Percentiles rank a stretch among this genome's conserved stretches.
Evolutionary conservation across 2,888 invertebrate species (phyloP).

Genomic region (Phengaris arion): DNA sequence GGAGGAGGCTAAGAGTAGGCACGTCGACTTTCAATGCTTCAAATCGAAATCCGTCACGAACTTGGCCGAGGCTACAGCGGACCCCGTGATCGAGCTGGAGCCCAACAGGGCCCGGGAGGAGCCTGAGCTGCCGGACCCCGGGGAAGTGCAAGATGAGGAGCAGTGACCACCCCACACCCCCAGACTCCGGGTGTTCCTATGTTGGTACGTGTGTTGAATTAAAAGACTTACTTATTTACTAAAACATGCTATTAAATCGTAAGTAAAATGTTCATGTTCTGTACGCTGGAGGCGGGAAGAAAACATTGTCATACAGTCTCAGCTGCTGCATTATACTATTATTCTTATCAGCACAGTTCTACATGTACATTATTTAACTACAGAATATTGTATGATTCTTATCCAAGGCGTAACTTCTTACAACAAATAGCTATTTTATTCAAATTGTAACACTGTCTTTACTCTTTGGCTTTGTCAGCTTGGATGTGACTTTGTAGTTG

Average conservation of each 20-base stretch:
- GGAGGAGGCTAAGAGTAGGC: conserved; percentile 98
- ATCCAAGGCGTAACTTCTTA: not conserved
- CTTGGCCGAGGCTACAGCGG: conserved; percentile 95
- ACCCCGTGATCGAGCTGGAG: conserved; percentile 86
- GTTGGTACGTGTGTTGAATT: conserved; percentile 43
- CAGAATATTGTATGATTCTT: not conserved
- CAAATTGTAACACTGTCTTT: not conserved
- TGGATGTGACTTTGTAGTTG: not conserved
- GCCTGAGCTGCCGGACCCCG: conserved; percentile 47
- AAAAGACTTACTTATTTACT: conserved; percentile 20
- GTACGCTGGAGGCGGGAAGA: conserved; percentile 1
- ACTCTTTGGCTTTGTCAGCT: not conserved
- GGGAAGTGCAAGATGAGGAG: conserved; percentile 47
- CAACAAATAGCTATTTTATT: not conserved
- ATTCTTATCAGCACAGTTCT: conserved; percentile 14
- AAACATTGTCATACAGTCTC: no score
- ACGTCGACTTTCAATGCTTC: conserved; percentile 99
- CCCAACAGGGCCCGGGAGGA: conserved; percentile 67
- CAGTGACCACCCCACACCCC: conserved; percentile 51
- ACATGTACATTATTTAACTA: not conserved
- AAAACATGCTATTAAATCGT: conserved; percentile 2
- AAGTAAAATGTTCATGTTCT: not conserved
- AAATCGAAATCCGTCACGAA: conserved; percentile 99
- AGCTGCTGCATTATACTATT: conserved; percentile 9
- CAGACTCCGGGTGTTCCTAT: conserved; percentile 47